Base-by-base conservation (phyloP, 2,113 vertebrate species). In the Terrapene triunguis region DNA sequence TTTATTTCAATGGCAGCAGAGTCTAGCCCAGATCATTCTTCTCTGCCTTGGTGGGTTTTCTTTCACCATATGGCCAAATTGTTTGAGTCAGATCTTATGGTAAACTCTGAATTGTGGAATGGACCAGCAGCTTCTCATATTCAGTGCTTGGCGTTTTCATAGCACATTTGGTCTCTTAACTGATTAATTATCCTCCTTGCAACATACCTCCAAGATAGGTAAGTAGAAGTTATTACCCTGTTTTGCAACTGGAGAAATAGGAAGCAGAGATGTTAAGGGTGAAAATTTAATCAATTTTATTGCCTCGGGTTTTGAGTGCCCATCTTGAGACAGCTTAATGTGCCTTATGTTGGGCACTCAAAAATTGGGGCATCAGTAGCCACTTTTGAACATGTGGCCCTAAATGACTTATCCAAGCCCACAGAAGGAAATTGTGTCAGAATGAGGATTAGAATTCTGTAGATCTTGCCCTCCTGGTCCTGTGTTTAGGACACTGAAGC, bases 331-430 rank as follows among this genome's bases (percentile, higher is more conserved):
- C 24, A 76, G 8, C 6, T 0, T 1, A 80, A 90, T n/a, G 80
- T 19, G 80, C 44, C 74, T 19, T 25, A 6, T 27, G 69, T 47
- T 1, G 1, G 24, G 84, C 19, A 55, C 2, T 3, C 81, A 65
- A 81, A 38, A 90, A 85, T 83, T 38, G 55, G 0, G 0, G 6
- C 65, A 53, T 76, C 50, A 74, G 72, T 21, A 38, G 35, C 19
- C n/a, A 38, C 6, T 9, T 0, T 44, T 84, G 78, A 80, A 82
- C 38, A 51, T 5, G 1, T 8, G 47, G 69, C 22, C 80, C n/a
- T 89, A 62, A 87, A 8, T 42, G 24, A 84, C 69, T 57, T 88
- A 82, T 14, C 8, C 50, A 82, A 29, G 29, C 16, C 29, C 76
- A n/a, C 74, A 16, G 5, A 4, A 65, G 82, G 24, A 95, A 94